Evolutionary conservation across 2,888 invertebrate species (phyloP), one percentile per base, ranked within the genome.

Genomic region (Meandrusa payeni): DNA sequence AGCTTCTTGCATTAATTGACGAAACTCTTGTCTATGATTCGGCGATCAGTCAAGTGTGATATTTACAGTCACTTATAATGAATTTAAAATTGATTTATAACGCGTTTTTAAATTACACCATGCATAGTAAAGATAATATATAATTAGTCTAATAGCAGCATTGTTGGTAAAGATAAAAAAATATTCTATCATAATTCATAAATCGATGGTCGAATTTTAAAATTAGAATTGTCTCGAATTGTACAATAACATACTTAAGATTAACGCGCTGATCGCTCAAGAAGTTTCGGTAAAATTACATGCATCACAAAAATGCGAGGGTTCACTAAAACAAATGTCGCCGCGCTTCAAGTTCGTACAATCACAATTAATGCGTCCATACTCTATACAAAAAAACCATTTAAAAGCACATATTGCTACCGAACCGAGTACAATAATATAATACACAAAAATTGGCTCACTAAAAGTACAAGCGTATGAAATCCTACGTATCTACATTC

Each of bases 401-500:
- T n/a, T 64, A 69, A 68, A 56, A 69, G 69, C 68, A 69, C 63
- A 68, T 69, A 74, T 72, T 72, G 74, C 69, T 67, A 73, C 66
- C 66, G 75, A 79, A 71, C 69, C 62, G 69, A 74, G 64, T 66
- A 38, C 71, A 76, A 69, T 66, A 76, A 63, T 78, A 78, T 79
- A 81, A 80, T 78, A 85, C 80, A 86, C 75, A 71, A 67, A 64
- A 75, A n/a, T 73, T 73, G 80, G 83, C 74, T 85, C 74, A 83
- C 86, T 86, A 86, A 86, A 74, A 82, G 63, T 86, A 86, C 79
- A 87, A 87, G 87, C 87, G 87, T 86, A 87, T 86, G 76, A 82
- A 69, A 78, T 76, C 78, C 86, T 86, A 87, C 68, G 69, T 66
- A 76, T 74, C 86, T 86, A 86, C 82, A 74, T 67, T 76, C 78